Conservation (phyloP, 2,888 invertebrate species). For the Melanargia galathea region DNA sequence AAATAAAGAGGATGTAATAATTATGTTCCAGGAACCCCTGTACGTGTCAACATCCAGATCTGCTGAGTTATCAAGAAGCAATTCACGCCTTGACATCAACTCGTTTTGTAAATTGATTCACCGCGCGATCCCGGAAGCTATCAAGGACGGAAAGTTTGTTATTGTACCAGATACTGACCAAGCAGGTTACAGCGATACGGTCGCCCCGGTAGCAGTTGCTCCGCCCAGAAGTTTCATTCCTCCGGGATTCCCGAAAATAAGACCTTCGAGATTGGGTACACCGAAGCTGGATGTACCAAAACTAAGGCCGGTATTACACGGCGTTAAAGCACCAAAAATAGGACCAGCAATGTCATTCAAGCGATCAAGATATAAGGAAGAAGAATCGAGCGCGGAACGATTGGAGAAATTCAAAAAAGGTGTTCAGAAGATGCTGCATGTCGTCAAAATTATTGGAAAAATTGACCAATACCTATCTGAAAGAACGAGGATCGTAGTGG, state of each 20-base stretch:
- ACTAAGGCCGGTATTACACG: conserved; percentile 39
- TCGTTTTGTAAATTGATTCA: conserved; percentile 70
- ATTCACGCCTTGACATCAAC: conserved; percentile 51
- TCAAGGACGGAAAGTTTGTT: conserved; percentile 66
- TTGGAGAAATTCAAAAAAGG: conserved; percentile 74
- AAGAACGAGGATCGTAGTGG: conserved; percentile 67
- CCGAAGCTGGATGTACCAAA: conserved; percentile 59
- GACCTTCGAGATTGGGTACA: conserved; percentile 54
- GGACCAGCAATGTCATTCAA: conserved; percentile 54
- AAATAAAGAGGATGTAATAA: background rate
- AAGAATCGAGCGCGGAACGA: conserved; percentile 67
- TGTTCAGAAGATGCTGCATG: conserved; percentile 69
- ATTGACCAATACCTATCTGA: conserved; percentile 73
- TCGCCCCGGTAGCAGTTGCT: conserved; percentile 53
- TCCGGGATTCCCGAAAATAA: conserved; percentile 51
- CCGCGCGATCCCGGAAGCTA: conserved; percentile 63
- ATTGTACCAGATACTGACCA: conserved; percentile 59
- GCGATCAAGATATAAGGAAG: conserved; percentile 51
- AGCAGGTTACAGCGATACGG: conserved; percentile 56
- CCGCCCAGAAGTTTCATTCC: conserved; percentile 66
- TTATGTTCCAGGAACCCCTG: conserved; percentile 34
- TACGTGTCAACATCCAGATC: conserved; percentile 36
- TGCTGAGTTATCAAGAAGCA: conserved; percentile 40
- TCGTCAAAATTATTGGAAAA: conserved; percentile 71
- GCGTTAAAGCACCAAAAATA: conserved; percentile 54